phyloP scores from a whole-genome alignment of 2,888 invertebrate species.

The Baccha elongata region DNA sequence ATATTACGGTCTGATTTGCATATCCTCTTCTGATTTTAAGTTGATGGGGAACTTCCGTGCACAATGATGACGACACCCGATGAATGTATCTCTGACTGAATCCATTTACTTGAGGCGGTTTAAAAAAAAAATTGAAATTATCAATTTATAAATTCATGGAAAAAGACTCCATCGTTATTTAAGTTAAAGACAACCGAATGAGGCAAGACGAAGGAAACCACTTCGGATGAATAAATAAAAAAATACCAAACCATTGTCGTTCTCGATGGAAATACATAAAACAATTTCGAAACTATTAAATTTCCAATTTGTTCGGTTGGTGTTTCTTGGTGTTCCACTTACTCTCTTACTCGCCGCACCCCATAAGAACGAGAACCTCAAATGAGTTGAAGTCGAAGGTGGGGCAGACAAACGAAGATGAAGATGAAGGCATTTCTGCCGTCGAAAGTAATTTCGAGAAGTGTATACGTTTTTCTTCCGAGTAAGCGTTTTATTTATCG shows the following conservation, averaged over 20 bases:
- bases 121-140: slow-evolving; percentile 28
- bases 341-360: neutral
- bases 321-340: slow-evolving; percentile 12
- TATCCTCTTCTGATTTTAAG: slow-evolving; percentile 12
- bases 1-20: slow-evolving; percentile 45
- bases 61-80: neutral
- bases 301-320: slow-evolving; percentile 63
- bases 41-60: neutral
- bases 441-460: slow-evolving; percentile 65
- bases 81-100: neutral
- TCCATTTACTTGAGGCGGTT: neutral
- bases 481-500: slow-evolving; percentile 72
- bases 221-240: slow-evolving; percentile 51
- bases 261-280: slow-evolving; percentile 45
- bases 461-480: slow-evolving; percentile 63
- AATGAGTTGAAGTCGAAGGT: neutral
- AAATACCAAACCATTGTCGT: slow-evolving; percentile 34
- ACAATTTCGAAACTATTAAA: slow-evolving; percentile 72
- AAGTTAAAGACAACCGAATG: neutral
- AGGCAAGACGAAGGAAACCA: slow-evolving; percentile 6
- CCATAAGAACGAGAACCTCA: neutral
- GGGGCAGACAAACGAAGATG: slow-evolving; percentile 7
- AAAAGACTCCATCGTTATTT: slow-evolving; percentile 34
- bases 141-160: slow-evolving; percentile 64
- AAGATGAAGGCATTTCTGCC: slow-evolving; percentile 62